These are phyloP conservation scores for Conomelus anceps DNA, from an alignment of 2,888 invertebrate genomes.

Conservation along the genomic window DNA sequence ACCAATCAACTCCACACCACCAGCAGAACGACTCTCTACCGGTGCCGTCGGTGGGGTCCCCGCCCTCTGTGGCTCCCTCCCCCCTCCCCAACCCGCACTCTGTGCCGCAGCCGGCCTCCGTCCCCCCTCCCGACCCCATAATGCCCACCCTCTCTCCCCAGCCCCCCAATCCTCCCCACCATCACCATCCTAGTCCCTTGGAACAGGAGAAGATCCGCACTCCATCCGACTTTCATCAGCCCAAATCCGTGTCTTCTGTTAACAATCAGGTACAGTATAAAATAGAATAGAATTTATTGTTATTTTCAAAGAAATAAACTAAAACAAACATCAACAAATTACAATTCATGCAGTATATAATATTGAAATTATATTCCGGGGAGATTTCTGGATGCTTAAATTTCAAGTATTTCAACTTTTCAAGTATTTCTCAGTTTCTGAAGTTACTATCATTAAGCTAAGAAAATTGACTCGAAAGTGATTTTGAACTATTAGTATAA, in stretches of 20 bases:
- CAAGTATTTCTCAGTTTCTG: no score
- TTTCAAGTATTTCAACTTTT: no score
- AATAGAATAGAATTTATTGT: no score
- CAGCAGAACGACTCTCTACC: constrained; percentile 42
- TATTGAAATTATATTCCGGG: no score
- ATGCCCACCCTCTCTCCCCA: constrained; percentile 70
- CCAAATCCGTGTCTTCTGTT: constrained; percentile 42
- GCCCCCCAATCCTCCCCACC: constrained; percentile 45
- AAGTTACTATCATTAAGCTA: no score
- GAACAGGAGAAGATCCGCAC: constrained; percentile 39
- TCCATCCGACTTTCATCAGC: constrained; percentile 41
- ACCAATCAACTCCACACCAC: constrained; percentile 27
- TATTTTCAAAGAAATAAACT: no score
- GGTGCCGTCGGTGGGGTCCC: constrained; percentile 51
- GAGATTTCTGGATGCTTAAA: no score
- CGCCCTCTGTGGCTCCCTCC: constrained; percentile 60
- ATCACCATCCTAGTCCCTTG: constrained; percentile 27
- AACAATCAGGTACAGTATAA: constrained; percentile 41
- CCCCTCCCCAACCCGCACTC: constrained; percentile 64
- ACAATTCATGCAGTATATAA: no score
- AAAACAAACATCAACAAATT: no score
- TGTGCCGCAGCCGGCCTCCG: constrained; percentile 57
- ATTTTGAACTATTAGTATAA: no score
- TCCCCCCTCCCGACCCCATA: constrained; percentile 57
- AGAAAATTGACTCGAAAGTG: no score